Percentiles rank a stretch among this genome's conserved stretches.
Evolutionary conservation across 1,140 invertebrate genomes (phyloP).

Genomic region (Leptopilina clavipes): DNA sequence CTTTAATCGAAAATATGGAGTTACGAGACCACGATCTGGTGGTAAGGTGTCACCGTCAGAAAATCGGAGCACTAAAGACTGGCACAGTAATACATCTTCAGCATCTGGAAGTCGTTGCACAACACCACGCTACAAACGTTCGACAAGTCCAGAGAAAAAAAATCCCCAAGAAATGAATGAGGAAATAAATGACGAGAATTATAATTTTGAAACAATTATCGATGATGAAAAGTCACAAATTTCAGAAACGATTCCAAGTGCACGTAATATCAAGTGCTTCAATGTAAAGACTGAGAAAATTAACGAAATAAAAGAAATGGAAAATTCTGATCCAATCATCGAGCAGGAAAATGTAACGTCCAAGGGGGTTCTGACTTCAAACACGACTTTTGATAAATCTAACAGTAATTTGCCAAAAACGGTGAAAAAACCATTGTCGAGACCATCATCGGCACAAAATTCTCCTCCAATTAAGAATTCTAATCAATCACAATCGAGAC

Average conservation of each 20-base stretch:
- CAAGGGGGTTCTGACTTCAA: background rate
- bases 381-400: background rate
- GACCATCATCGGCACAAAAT: background rate
- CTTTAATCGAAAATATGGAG: slow-evolving; percentile 48
- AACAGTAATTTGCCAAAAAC: background rate
- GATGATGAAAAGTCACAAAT: background rate
- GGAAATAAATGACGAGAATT: background rate
- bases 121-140: slow-evolving; percentile 15
- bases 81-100: background rate
- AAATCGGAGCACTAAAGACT: background rate
- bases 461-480: background rate
- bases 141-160: background rate
- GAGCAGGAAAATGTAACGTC: background rate
- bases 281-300: background rate
- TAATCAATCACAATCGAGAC: background rate
- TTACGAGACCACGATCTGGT: background rate
- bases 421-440: background rate
- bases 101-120: slow-evolving; percentile 16
- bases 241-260: too few species aligned
- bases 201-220: background rate
- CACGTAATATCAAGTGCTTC: too few species aligned
- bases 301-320: background rate
- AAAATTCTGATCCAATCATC: background rate
- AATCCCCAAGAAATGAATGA: background rate
- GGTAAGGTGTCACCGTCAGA: background rate